Conservation (phyloP, 2,888 invertebrate species). For the Eupithecia exiguata region DNA sequence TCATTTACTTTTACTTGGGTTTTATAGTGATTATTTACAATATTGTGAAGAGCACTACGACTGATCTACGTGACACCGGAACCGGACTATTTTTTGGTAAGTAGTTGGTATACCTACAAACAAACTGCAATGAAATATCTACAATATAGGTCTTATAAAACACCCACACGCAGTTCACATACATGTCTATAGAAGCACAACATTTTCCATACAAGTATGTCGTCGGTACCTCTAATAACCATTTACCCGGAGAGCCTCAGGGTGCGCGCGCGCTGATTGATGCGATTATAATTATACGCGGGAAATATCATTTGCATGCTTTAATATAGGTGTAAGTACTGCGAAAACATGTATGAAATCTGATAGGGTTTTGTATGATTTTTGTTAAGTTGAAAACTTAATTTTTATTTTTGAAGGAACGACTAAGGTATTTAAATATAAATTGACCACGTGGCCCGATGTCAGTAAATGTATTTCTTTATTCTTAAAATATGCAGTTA, state of each 20-base stretch:
- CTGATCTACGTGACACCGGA: too few species aligned
- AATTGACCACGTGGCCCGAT: too few species aligned
- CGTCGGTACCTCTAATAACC: slow-evolving; percentile 61
- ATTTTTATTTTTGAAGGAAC: not conserved
- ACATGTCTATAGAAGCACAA: not conserved
- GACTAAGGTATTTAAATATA: too few species aligned
- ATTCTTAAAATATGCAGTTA: too few species aligned
- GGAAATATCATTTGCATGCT: slow-evolving; percentile 73
- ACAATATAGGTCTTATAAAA: not conserved
- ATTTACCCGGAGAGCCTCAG: slow-evolving; percentile 65
- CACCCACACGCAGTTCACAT: not conserved
- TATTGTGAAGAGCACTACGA: too few species aligned
- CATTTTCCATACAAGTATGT: slow-evolving; percentile 24
- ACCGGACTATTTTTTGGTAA: too few species aligned
- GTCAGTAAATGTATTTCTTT: too few species aligned
- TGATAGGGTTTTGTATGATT: not conserved
- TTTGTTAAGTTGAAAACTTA: not conserved
- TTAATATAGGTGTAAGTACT: slow-evolving; percentile 35
- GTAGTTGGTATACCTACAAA: too few species aligned
- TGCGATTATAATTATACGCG: slow-evolving; percentile 80
- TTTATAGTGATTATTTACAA: too few species aligned
- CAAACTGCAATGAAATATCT: too few species aligned
- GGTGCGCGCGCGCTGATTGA: slow-evolving; percentile 74
- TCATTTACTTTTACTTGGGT: too few species aligned
- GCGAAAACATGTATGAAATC: slow-evolving; percentile 24